Base-by-base conservation (phyloP, 2,888 invertebrate species). In the Macroteleia sp. region DNA sequence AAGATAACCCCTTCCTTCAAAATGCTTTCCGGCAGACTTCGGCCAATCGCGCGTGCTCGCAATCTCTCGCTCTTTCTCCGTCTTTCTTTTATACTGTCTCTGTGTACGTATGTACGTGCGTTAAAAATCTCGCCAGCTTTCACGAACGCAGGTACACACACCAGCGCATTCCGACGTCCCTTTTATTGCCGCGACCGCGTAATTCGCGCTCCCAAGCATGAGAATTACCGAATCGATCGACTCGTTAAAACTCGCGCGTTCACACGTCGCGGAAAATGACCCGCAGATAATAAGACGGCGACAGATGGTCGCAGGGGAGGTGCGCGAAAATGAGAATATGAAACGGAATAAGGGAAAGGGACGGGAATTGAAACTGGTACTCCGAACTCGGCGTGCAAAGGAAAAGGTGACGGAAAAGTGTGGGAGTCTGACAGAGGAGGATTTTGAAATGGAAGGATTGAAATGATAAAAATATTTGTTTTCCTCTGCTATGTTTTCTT, bases 1-100 rank as follows among this genome's bases (percentile, higher is more conserved):
- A 88, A 87, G 85, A 87, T 86, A 88, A 89, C 86, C 80, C 83
- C 81, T 77, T 62, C 82, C 86, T 64, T 46, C 44, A 39, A 42
- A 28, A 81, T 83, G 79, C 85, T 81, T 70, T 70, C 61, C 56
- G 70, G 36, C 70, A 50, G 64, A 64, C 69, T 50, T 56, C 57
- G 62, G 70, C 77, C 62, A 66, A 71, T 70, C 77, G 57, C 77
- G 66, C 74, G 36, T 42, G 42, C 61, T 50, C 76, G 41, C 48
- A 52, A 52, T 69, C 61, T 57, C 77, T 74, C 78, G 30, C 64
- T 42, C 36, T 56, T 46, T 36, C 71, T 54, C 50, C 17, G 56
- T 25, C 36, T 30, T 42, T 44, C 16, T 16, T 9, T 48, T 54
- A 48, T 54, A 39, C 36, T 17, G 57, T 36, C 22, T n/a, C 22